Percentiles rank a stretch among this genome's conserved stretches.
Evolutionary conservation across 2,113 vertebrate species (phyloP).

Genomic region (Scomber japonicus): DNA sequence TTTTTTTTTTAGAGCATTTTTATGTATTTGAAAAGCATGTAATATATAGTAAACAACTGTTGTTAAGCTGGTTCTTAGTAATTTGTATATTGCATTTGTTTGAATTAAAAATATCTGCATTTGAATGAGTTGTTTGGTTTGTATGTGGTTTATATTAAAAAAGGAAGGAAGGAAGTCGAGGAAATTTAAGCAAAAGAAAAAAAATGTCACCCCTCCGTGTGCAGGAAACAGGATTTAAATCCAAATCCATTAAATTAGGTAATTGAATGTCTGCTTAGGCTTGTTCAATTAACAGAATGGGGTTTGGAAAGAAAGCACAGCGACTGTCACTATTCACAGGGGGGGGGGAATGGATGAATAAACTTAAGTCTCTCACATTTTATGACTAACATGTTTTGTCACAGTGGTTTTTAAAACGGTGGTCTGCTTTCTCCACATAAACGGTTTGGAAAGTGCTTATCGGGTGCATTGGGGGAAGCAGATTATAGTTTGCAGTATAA

Average conservation of each 20-base stretch:
- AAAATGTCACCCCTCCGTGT: conserved; percentile 3
- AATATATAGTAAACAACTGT: conserved; percentile 93
- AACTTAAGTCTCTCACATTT: conserved; percentile 29
- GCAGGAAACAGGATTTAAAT: conserved; percentile 46
- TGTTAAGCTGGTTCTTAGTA: conserved; percentile 98
- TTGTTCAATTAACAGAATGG: conserved; percentile 53
- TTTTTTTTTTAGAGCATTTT: conserved; percentile 81
- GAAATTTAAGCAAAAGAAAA: neutral
- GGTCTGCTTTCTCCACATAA: conserved; percentile 21
- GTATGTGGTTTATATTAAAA: neutral
- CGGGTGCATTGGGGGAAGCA: conserved; percentile 32
- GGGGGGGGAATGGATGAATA: neutral
- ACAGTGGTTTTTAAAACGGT: neutral
- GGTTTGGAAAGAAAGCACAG: conserved; percentile 32
- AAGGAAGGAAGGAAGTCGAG: no score
- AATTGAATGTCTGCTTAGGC: conserved; percentile 36
- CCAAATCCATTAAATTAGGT: conserved; percentile 59
- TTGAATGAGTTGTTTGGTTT: conserved; percentile 30
- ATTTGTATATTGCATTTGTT: conserved; percentile 91
- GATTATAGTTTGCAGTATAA: conserved; percentile 28
- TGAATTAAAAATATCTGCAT: conserved; percentile 77
- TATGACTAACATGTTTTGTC: conserved; percentile 18
- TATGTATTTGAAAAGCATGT: conserved; percentile 92
- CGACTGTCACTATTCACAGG: conserved; percentile 8
- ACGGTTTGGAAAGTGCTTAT: conserved; percentile 15